A percentile compares a stretch with the other conserved stretches of the same genome.
Evolutionary conservation across 1,140 invertebrate genomes (phyloP).

Genomic region (Drosophila lacteicornis): DNA sequence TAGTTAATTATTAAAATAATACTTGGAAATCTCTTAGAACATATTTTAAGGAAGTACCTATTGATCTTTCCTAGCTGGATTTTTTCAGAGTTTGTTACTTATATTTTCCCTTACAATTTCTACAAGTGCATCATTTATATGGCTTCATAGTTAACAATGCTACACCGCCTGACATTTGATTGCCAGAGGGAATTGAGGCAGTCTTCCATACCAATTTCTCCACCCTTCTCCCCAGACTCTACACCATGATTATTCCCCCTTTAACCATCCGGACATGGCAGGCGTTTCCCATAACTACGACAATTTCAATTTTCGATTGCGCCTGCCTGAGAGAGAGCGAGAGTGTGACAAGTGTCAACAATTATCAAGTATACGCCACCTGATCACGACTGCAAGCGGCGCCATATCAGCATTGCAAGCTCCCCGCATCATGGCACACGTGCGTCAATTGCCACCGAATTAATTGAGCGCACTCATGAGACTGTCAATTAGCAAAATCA

Average conservation of each 20-base stretch:
- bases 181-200: constrained; percentile 16
- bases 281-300: constrained; percentile 25
- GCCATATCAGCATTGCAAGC: constrained; percentile 5
- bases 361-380: constrained; percentile 83
- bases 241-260: too few relatives aligned
- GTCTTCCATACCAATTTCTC: background rate
- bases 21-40: too few relatives aligned
- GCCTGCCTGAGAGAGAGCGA: constrained; percentile 23
- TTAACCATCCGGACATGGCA: constrained; percentile 3
- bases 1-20: too few relatives aligned
- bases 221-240: background rate
- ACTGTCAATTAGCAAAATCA: constrained; percentile 72
- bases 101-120: background rate
- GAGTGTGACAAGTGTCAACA: constrained; percentile 72
- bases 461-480: constrained; percentile 79
- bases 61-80: background rate
- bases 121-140: constrained; percentile 8
- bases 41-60: background rate
- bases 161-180: constrained; percentile 20
- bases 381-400: constrained; percentile 23
- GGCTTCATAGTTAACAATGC: constrained; percentile 20
- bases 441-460: constrained; percentile 76
- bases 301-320: constrained; percentile 53
- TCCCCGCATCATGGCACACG: constrained; percentile 36
- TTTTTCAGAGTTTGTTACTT: too few relatives aligned